Percentiles rank a stretch among this genome's conserved stretches.
Conservation (phyloP, 1,140 invertebrate species). For the Adelges cooleyi region DNA sequence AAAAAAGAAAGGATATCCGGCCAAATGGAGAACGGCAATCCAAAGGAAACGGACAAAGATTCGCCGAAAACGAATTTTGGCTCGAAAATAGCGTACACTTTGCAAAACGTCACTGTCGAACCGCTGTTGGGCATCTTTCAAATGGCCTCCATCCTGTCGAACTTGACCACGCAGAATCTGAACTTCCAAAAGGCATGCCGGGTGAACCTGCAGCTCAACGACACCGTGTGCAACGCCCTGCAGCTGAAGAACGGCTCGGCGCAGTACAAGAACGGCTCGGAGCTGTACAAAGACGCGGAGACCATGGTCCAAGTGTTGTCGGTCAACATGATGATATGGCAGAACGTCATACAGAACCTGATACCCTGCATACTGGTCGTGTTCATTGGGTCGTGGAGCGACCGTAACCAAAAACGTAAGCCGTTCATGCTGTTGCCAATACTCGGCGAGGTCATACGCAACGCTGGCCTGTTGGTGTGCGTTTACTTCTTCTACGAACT, state of each 20-base stretch:
- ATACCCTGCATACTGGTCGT: slow-evolving; percentile 59
- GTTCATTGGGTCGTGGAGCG: slow-evolving; percentile 66
- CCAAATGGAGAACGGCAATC: too few relatives aligned
- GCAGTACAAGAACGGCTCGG: too few relatives aligned
- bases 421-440: slow-evolving; percentile 60
- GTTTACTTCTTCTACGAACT: slow-evolving; percentile 62
- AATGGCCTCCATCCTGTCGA: background rate
- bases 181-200: slow-evolving; percentile 18
- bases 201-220: background rate
- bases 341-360: slow-evolving; percentile 60
- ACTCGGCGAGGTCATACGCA: slow-evolving; percentile 37
- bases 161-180: slow-evolving; percentile 13
- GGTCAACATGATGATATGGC: slow-evolving; percentile 63
- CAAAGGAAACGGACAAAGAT: too few relatives aligned
- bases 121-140: background rate
- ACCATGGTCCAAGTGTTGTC: slow-evolving; percentile 58
- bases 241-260: background rate
- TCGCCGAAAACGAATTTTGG: background rate
- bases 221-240: background rate
- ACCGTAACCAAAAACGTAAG: slow-evolving; percentile 57
- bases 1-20: too few relatives aligned
- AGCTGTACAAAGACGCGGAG: slow-evolving; percentile 54
- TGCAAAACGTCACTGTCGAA: background rate
- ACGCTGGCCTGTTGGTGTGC: slow-evolving; percentile 49
- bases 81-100: slow-evolving; percentile 29